These are phyloP conservation scores for Coelopa pilipes DNA, from an alignment of 2,888 invertebrate genomes.

Conservation along the genomic window DNA sequence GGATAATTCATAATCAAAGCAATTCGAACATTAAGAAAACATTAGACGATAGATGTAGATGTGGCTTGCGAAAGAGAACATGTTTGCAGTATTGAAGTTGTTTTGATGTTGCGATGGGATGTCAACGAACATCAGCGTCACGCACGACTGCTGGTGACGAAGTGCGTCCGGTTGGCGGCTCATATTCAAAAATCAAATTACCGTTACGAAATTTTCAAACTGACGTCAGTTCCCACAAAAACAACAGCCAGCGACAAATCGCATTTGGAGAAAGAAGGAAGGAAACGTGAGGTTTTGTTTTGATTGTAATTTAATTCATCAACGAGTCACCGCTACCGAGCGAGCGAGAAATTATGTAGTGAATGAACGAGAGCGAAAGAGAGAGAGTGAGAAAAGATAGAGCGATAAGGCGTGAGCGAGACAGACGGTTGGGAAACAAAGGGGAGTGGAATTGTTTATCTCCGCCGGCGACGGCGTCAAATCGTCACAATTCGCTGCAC, in stretches of 20 bases:
- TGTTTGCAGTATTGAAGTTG: too few relatives aligned
- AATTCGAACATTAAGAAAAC: too few relatives aligned
- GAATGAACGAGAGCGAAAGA: constrained; percentile 6
- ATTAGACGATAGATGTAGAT: too few relatives aligned
- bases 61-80: too few relatives aligned
- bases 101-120: too few relatives aligned
- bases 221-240: constrained; percentile 8
- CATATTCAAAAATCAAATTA: constrained; percentile 27
- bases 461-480: neutral
- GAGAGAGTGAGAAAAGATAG: neutral
- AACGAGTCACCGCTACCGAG: neutral
- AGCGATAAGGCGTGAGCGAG: neutral
- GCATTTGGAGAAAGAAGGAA: neutral
- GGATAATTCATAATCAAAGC: too few relatives aligned
- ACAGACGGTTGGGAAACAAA: neutral
- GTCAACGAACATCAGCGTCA: constrained; percentile 10
- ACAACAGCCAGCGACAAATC: neutral
- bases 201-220: constrained; percentile 35
- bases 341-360: neutral
- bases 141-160: constrained; percentile 35
- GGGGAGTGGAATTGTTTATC: constrained; percentile 12
- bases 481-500: constrained; percentile 32
- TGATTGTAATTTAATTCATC: constrained; percentile 20
- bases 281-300: constrained; percentile 3
- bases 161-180: constrained; percentile 31